phyloP scores from a whole-genome alignment of 2,797 vertebrate genomes.

The Malurus splendens region DNA sequence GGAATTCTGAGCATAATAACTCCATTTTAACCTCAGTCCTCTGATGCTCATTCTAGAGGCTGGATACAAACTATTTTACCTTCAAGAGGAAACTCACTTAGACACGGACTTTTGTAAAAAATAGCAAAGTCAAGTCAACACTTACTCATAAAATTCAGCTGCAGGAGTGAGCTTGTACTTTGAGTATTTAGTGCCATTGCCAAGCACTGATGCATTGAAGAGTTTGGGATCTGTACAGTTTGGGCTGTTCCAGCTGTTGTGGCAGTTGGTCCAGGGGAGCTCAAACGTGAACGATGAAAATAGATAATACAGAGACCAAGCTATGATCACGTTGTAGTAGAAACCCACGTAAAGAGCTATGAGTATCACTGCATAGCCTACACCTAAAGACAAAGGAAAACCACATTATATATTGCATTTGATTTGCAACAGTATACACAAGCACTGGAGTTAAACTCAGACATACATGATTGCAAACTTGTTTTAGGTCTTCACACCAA shows the following conservation, averaged over 20 bases:
- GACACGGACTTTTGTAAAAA: not conserved
- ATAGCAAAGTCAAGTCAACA: conserved; percentile 21
- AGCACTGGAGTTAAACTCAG: not conserved
- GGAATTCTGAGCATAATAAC: not conserved
- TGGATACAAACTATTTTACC: not conserved
- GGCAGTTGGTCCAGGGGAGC: conserved; percentile 90
- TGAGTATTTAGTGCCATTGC: conserved; percentile 83
- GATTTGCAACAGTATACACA: not conserved
- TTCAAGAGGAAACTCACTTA: not conserved
- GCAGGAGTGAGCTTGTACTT: conserved; percentile 94
- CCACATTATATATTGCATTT: not conserved
- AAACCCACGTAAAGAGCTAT: conserved; percentile 98
- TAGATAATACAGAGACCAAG: conserved; percentile 97
- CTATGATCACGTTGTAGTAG: conserved; percentile 99
- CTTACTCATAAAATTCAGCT: conserved; percentile 97
- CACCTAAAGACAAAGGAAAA: conserved; percentile 75
- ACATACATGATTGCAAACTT: not conserved
- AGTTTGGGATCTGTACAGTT: conserved; percentile 86
- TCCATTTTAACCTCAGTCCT: not conserved
- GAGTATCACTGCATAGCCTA: conserved; percentile 96
- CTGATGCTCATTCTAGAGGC: not conserved
- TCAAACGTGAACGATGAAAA: conserved; percentile 89
- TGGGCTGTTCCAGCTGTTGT: conserved; percentile 88
- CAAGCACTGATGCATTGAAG: conserved; percentile 79
- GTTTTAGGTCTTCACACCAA: not conserved